Evolutionary conservation across 2,888 invertebrate species (phyloP).

Genomic region (Diplazon laetatorius): DNA sequence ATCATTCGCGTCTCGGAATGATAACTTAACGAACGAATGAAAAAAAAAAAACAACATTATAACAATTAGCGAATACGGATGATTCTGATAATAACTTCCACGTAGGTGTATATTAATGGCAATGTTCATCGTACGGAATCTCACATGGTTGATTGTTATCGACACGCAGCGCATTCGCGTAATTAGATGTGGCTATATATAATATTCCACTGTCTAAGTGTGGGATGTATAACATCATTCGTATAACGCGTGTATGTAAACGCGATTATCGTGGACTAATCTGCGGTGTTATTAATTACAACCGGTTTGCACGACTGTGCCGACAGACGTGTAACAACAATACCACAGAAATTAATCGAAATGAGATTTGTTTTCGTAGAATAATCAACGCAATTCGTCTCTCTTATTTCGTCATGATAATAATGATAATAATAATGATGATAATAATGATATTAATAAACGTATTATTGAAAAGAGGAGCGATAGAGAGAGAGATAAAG

Average conservation of each 20-base stretch:
- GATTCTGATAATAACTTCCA: slow-evolving; percentile 35
- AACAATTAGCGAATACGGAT: slow-evolving; percentile 39
- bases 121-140: slow-evolving; percentile 43
- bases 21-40: slow-evolving; percentile 26
- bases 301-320: slow-evolving; percentile 32
- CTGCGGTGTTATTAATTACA: slow-evolving; percentile 50
- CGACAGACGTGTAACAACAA: slow-evolving; percentile 19
- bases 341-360: slow-evolving; percentile 35
- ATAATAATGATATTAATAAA: background rate
- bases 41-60: slow-evolving; percentile 41
- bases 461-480: too few relatives aligned
- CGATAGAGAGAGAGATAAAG: too few relatives aligned
- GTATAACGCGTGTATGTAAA: slow-evolving; percentile 6
- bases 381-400: background rate
- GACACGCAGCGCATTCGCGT: slow-evolving; percentile 52
- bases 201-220: background rate
- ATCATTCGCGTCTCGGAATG: slow-evolving; percentile 27
- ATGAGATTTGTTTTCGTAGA: slow-evolving; percentile 16
- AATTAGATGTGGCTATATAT: slow-evolving; percentile 50
- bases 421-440: background rate
- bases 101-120: slow-evolving; percentile 36
- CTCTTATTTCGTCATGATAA: background rate
- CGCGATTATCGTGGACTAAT: slow-evolving; percentile 27
- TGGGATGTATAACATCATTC: background rate
- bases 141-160: slow-evolving; percentile 52